Conservation (phyloP, 2,113 vertebrate species). For the Semnopithecus entellus region DNA sequence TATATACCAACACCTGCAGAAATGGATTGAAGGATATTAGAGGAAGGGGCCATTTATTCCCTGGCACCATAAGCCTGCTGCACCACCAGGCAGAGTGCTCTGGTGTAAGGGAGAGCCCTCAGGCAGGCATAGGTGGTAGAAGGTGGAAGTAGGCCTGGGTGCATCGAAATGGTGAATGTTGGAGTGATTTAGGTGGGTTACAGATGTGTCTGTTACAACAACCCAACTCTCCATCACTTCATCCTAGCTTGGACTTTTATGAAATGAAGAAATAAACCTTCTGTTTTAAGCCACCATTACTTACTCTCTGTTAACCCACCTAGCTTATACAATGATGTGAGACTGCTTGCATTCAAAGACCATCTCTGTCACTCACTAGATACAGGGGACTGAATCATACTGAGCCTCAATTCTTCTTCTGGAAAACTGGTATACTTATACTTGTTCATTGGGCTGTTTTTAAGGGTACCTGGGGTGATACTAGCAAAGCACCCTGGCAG, state of each 20-base stretch:
- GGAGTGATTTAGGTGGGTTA: not conserved
- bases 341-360: not conserved
- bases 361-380: not conserved
- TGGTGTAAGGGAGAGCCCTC: not conserved
- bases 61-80: not conserved
- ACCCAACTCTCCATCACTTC: not conserved
- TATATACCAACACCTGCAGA: not conserved
- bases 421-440: not conserved
- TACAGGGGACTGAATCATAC: fast-evolving
- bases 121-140: not conserved
- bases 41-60: not conserved
- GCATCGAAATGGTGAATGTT: not conserved
- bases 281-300: not conserved
- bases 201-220: not conserved
- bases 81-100: not conserved
- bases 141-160: not conserved
- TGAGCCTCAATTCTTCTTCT: not conserved
- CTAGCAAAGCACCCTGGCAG: not conserved
- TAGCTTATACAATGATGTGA: not conserved
- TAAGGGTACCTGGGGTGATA: not conserved
- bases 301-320: not conserved
- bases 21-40: not conserved
- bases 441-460: fast-evolving
- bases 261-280: slow-evolving; percentile 1
- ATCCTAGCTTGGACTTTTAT: not conserved